A percentile compares a stretch with the other conserved stretches of the same genome.
These are phyloP conservation scores for Bucco capensis DNA, from an alignment of 2,113 vertebrate species.

Conservation along the genomic window DNA sequence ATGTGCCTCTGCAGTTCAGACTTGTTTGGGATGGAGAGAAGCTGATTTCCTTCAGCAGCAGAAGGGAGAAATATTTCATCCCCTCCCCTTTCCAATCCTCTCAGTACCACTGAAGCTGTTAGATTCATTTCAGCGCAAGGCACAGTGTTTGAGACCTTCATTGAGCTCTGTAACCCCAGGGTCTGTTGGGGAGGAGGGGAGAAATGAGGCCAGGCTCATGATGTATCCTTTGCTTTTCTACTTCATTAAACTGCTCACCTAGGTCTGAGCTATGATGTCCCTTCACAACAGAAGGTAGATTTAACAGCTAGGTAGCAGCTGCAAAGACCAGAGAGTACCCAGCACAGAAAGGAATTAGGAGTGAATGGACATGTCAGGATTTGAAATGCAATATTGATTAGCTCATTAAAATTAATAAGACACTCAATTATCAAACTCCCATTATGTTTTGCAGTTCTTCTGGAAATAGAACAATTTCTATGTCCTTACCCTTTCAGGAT, in stretches of 20 bases:
- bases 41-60: neutral
- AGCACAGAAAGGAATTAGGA: neutral
- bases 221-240: neutral
- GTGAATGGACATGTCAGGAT: neutral
- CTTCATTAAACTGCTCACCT: neutral
- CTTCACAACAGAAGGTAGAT: neutral
- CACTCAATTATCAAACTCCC: neutral
- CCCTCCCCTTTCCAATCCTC: neutral
- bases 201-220: neutral
- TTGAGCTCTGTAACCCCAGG: neutral
- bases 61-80: neutral
- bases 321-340: neutral
- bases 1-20: neutral
- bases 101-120: neutral
- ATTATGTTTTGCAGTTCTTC: neutral
- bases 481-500: neutral
- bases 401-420: constrained; percentile 47
- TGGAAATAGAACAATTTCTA: neutral
- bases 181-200: too few species aligned
- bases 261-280: neutral
- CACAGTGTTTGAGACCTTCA: neutral
- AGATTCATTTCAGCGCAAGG: neutral
- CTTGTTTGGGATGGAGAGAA: neutral
- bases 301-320: neutral
- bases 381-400: constrained; percentile 40